These are phyloP conservation scores for Pseudomyrmex dendroicus DNA, from an alignment of 1,140 invertebrate genomes.

Conservation along the genomic window DNA sequence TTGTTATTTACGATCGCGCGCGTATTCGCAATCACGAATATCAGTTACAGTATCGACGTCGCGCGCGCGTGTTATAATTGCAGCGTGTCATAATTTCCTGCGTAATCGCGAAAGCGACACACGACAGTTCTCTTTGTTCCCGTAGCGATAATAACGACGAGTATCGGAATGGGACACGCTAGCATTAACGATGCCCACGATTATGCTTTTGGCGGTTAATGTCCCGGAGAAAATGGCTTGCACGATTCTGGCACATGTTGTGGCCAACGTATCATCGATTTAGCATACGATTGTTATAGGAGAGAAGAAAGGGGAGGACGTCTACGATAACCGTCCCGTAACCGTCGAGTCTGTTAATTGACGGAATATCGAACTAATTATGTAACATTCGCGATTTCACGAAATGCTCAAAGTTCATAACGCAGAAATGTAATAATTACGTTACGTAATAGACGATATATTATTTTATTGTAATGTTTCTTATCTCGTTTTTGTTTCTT, in stretches of 20 bases:
- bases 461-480: no score
- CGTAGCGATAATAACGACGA: slow-evolving; percentile 21
- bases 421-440: slow-evolving; percentile 38
- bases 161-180: not conserved
- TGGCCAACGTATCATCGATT: slow-evolving; percentile 64
- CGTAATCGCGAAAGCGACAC: slow-evolving; percentile 34
- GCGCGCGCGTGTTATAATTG: slow-evolving; percentile 17
- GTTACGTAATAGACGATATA: no score
- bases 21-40: not conserved
- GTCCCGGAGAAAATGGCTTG: slow-evolving; percentile 54
- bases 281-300: slow-evolving; percentile 58
- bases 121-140: slow-evolving; percentile 44
- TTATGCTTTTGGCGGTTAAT: slow-evolving; percentile 49
- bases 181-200: slow-evolving; percentile 50
- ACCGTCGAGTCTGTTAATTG: slow-evolving; percentile 63
- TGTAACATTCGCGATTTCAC: slow-evolving; percentile 62
- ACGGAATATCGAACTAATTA: slow-evolving; percentile 56
- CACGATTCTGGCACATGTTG: slow-evolving; percentile 36
- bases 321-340: slow-evolving; percentile 47
- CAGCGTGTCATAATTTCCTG: slow-evolving; percentile 33
- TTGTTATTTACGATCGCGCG: slow-evolving; percentile 5
- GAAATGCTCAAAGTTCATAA: slow-evolving; percentile 35
- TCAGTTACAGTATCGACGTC: slow-evolving; percentile 1
- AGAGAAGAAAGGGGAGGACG: slow-evolving; percentile 26
- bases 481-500: no score